Conservation (phyloP, 2,888 invertebrate species). For the Phortica magna region DNA sequence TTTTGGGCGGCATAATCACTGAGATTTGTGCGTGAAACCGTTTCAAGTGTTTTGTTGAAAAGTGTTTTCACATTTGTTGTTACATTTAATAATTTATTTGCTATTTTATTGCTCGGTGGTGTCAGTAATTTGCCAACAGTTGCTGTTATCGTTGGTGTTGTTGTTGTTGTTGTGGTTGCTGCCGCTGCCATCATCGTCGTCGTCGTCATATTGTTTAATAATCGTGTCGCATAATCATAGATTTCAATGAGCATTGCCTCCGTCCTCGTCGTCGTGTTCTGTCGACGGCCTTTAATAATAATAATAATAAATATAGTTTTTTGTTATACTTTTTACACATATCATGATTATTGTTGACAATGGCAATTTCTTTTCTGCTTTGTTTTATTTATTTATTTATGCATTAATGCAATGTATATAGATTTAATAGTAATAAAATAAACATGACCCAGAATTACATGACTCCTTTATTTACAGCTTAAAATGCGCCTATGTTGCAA, state of each 20-base stretch:
- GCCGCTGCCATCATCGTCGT: conserved; percentile 46
- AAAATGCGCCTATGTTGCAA: no score
- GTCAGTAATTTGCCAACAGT: conserved; percentile 32
- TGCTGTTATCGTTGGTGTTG: conserved; percentile 29
- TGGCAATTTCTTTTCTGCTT: no score
- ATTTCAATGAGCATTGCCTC: conserved; percentile 62
- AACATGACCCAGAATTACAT: no score
- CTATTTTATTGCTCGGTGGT: conserved; percentile 55
- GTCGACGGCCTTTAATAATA: no score
- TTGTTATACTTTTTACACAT: no score
- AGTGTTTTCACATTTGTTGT: conserved; percentile 63
- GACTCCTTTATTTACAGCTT: no score
- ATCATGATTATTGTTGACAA: no score
- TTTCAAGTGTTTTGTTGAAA: conserved; percentile 62
- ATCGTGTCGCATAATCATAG: conserved; percentile 70
- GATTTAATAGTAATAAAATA: no score
- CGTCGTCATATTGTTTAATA: conserved; percentile 67
- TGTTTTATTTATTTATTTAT: no score
- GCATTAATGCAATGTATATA: no score
- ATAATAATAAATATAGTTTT: no score
- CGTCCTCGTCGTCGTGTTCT: neutral
- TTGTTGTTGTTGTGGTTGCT: conserved; percentile 42
- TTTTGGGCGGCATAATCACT: conserved; percentile 52
- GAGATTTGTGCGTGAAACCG: conserved; percentile 55
- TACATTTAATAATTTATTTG: conserved; percentile 56